These are phyloP conservation scores for Oryzaephilus surinamensis DNA, from an alignment of 1,140 invertebrate species.

Conservation along the genomic window DNA sequence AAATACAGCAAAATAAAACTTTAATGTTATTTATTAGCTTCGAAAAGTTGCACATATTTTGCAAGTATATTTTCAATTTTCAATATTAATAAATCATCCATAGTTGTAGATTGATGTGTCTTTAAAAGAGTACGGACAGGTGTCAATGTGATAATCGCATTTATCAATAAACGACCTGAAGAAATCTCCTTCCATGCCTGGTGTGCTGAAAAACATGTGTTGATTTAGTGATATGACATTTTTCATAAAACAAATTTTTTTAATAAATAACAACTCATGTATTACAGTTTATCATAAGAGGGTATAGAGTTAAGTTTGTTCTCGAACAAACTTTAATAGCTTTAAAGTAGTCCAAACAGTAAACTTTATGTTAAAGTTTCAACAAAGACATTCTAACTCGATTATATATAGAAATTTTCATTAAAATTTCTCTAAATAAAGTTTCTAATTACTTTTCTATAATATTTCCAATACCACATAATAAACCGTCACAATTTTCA, in stretches of 20 bases:
- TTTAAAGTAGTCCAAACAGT: too few species aligned
- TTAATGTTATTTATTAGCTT: background rate
- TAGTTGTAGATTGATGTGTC: background rate
- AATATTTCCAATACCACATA: conserved; percentile 26
- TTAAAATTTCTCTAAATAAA: background rate
- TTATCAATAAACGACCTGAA: conserved; percentile 17
- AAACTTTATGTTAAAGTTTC: too few species aligned
- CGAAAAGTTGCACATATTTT: background rate
- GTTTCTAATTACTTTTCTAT: conserved; percentile 21
- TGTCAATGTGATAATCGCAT: conserved; percentile 15
- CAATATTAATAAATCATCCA: conserved; percentile 1
- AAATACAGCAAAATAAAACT: conserved; percentile 3
- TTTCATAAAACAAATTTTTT: too few species aligned
- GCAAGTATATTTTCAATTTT: background rate
- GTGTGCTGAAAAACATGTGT: conserved; percentile 5
- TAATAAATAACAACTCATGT: too few species aligned
- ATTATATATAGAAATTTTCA: background rate
- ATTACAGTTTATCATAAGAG: too few species aligned
- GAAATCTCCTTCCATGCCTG: conserved; percentile 16
- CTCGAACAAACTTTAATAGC: too few species aligned
- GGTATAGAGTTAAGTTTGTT: too few species aligned
- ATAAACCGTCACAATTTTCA: conserved; percentile 24
- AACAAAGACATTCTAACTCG: too few species aligned
- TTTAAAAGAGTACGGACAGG: conserved; percentile 10
- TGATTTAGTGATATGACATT: too few species aligned